Evolutionary conservation across 2,113 vertebrate species (phyloP).

Genomic region (Mohoua ochrocephala): DNA sequence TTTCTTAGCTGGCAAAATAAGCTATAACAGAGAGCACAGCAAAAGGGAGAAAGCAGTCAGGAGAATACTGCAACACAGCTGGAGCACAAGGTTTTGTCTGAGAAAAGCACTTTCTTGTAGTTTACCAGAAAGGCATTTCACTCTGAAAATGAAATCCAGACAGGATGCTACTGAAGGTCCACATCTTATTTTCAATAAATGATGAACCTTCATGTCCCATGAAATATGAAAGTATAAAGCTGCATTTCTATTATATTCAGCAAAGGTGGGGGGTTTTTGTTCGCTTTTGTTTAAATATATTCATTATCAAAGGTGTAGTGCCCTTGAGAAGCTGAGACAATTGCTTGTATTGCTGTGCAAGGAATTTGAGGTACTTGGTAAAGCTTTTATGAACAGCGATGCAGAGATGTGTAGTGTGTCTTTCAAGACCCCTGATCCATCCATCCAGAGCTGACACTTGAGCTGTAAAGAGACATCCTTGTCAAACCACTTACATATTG

Average conservation of each 20-base stretch:
- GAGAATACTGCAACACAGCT: background rate
- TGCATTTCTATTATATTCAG: slow-evolving; percentile 29
- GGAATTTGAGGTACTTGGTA: slow-evolving; percentile 42
- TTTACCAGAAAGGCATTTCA: slow-evolving; percentile 30
- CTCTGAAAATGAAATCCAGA: slow-evolving; percentile 31
- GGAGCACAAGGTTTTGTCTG: background rate
- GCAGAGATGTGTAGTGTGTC: background rate
- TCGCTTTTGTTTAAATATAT: slow-evolving; percentile 48
- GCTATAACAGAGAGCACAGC: background rate
- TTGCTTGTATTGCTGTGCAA: slow-evolving; percentile 49
- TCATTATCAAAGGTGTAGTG: slow-evolving; percentile 61
- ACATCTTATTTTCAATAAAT: slow-evolving; percentile 62
- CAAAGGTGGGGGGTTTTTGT: background rate
- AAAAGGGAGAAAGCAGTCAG: background rate
- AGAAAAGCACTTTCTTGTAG: background rate
- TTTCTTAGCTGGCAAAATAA: background rate
- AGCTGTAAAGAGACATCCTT: slow-evolving; percentile 38
- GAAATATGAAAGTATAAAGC: slow-evolving; percentile 52
- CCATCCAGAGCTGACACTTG: slow-evolving; percentile 47
- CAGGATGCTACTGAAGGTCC: slow-evolving; percentile 16
- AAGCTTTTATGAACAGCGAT: slow-evolving; percentile 44
- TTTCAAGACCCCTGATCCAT: slow-evolving; percentile 54
- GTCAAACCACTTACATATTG: slow-evolving; percentile 40
- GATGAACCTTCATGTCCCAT: slow-evolving; percentile 45
- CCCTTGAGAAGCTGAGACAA: slow-evolving; percentile 58